Evolutionary conservation across 1,140 invertebrate species (phyloP), one percentile per base, ranked within the genome.

Genomic region (Drosophila bipectinata): DNA sequence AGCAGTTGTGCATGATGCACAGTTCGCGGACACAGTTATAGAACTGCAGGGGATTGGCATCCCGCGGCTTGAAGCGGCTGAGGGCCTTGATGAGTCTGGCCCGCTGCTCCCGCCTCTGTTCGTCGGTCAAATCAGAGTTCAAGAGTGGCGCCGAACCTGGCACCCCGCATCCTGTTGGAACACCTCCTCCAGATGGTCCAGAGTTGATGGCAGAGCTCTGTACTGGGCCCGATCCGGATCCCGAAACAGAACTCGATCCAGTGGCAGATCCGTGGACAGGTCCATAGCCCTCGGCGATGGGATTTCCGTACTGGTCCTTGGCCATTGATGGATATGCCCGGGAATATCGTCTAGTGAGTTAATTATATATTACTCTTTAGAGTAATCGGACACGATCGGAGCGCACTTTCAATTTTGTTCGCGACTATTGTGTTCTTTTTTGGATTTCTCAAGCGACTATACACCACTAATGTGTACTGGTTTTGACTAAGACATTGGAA

Each of bases 1-100:
- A 64, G 47, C 83, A 88, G 6, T 83, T 83, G 67, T 89, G 79
- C 48, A 88, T 79, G 1, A 88, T 88, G 58, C 83, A 88, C 4
- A 67, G 56, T 26, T 88, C 83, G 0, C 83, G 44, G 6, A 88
- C 79, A 45, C 66, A 88, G 30, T 88, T 88, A 28, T 89, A 88
- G 37, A 89, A 88, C 56, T 88, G 83, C 5, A 71, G 52, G 14
- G 84, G 76, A 53, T 15, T 88, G 26, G 83, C 83, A 12, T 69
- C 69, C 0, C 39, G 44, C 0, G 83, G 83, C 24, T 68, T 44
- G 2, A 88, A 88, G 1, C 60, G 63, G 4, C 72, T 49, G 14
- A 88, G 53, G 0, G 72, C 63, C 8, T 49, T 44, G 1, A 88
- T 83, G 0, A 88, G 64, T 0, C 44, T 61, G 0, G 60, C 14